These are phyloP conservation scores for Coreoperca whiteheadi DNA, from an alignment of 2,113 vertebrate species.

Conservation along the genomic window DNA sequence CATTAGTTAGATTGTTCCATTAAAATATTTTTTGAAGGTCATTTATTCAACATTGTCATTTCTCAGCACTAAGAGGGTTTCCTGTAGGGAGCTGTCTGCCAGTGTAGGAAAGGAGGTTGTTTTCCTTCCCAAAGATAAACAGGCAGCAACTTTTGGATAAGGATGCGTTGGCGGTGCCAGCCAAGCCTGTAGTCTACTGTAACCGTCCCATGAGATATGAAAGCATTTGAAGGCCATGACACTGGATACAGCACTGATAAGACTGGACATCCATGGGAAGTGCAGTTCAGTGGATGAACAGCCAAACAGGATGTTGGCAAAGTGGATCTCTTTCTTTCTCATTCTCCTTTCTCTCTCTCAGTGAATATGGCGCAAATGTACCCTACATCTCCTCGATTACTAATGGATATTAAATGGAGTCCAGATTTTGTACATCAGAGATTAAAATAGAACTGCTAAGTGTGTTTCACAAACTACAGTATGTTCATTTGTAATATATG, in stretches of 20 bases:
- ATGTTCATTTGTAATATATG: not conserved
- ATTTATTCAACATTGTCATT: constrained; percentile 31
- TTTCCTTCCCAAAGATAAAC: constrained; percentile 65
- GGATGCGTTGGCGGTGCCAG: constrained; percentile 46
- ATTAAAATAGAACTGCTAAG: not conserved
- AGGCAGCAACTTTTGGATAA: constrained; percentile 56
- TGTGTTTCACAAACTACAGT: not conserved
- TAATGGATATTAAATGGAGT: not conserved
- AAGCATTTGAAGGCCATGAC: constrained; percentile 39
- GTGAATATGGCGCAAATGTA: not conserved
- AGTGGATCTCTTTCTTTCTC: constrained; percentile 16
- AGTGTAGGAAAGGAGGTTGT: constrained; percentile 47
- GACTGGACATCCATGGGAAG: constrained; percentile 35
- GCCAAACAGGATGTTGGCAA: constrained; percentile 49
- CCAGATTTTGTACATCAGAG: constrained; percentile 5
- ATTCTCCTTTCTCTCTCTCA: not conserved
- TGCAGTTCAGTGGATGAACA: constrained; percentile 18
- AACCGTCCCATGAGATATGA: constrained; percentile 29
- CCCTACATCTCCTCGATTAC: not conserved
- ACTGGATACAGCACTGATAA: constrained; percentile 57
- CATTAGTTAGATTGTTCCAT: not conserved
- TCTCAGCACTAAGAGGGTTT: not conserved
- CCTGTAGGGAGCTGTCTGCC: constrained; percentile 22
- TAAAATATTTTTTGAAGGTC: constrained; percentile 17
- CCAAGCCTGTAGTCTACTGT: constrained; percentile 10